Evolutionary conservation across 1,140 invertebrate species (phyloP).

Genomic region (Ooceraea biroi): DNA sequence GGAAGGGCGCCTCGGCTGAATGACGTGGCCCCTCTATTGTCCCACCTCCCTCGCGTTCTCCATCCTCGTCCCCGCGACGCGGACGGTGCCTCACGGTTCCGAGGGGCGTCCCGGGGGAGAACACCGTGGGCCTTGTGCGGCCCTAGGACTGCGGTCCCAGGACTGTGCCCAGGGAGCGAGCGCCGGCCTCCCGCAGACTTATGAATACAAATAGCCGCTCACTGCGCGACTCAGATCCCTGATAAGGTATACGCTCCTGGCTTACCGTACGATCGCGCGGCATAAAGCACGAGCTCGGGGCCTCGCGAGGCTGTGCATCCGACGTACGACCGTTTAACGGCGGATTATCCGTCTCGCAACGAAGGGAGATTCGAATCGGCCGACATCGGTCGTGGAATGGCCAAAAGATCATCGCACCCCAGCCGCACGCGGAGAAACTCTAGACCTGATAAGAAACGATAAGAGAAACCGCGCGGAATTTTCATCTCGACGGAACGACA

Average conservation of each 20-base stretch:
- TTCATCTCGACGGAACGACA: neutral
- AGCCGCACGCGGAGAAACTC: neutral
- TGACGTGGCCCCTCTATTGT: constrained; percentile 72
- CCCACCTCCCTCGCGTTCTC: constrained; percentile 17
- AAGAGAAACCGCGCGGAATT: neutral
- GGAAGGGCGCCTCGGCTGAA: constrained; percentile 67
- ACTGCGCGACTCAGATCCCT: constrained; percentile 85
- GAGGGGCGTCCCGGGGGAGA: constrained; percentile 53
- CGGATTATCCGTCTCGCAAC: constrained; percentile 80
- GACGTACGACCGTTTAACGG: constrained; percentile 80
- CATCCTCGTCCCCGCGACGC: constrained; percentile 22
- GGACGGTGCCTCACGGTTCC: constrained; percentile 18
- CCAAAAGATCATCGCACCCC: constrained; percentile 8
- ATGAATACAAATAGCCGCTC: constrained; percentile 87
- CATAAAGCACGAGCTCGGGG: constrained; percentile 72
- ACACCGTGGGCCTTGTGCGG: constrained; percentile 44
- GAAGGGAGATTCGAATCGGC: constrained; percentile 67
- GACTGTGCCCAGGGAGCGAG: constrained; percentile 76
- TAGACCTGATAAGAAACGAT: neutral
- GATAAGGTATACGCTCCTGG: constrained; percentile 81
- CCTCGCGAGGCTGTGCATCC: constrained; percentile 36
- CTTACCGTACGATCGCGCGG: constrained; percentile 62
- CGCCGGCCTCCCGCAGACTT: constrained; percentile 86
- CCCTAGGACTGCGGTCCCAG: constrained; percentile 51
- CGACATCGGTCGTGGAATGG: constrained; percentile 55